phyloP scores from a whole-genome alignment of 2,113 vertebrate species.

The Dasyurus viverrinus region DNA sequence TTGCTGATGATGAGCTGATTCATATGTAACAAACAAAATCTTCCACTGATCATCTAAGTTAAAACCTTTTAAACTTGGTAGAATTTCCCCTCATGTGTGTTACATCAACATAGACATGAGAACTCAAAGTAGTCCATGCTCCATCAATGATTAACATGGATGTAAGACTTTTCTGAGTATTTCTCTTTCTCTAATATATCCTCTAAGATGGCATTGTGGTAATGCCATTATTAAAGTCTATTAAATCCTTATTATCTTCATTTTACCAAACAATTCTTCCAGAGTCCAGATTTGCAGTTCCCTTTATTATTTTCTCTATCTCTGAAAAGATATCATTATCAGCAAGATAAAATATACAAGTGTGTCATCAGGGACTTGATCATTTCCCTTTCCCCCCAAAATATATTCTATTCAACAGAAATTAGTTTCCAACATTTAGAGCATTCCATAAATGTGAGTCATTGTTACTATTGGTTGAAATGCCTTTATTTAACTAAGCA shows the following conservation, averaged over 20 bases:
- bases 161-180: neutral
- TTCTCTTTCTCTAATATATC: neutral
- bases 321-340: neutral
- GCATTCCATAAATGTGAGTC: neutral
- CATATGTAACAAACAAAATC: neutral
- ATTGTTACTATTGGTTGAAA: neutral
- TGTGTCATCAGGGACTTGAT: neutral
- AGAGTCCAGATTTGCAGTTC: neutral
- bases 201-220: neutral
- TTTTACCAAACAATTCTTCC: neutral
- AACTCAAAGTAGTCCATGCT: neutral
- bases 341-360: neutral
- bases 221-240: neutral
- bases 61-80: neutral
- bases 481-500: neutral
- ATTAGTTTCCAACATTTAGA: neutral
- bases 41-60: neutral
- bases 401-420: neutral
- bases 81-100: neutral
- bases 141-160: neutral
- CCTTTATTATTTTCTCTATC: neutral
- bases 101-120: neutral
- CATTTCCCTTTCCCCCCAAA: neutral
- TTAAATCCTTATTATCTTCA: neutral
- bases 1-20: neutral